Base-by-base conservation (phyloP, 1,140 invertebrate genomes). In the Euwallacea similis region DNA sequence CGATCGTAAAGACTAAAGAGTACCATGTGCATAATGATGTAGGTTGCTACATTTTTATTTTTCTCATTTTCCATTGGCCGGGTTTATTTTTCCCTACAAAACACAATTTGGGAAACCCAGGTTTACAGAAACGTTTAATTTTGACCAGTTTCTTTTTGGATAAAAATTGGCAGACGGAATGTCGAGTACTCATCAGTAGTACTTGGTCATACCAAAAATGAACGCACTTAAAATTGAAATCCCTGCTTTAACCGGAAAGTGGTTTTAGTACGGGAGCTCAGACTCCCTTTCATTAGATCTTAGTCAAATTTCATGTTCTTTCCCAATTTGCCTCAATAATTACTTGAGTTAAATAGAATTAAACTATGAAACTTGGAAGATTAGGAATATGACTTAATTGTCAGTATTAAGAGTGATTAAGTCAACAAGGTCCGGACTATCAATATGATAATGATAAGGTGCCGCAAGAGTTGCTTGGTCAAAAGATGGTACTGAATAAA, bases 131-230 rank as follows among this genome's bases (percentile, higher is more conserved):
- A 63, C 11, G 13, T 63, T 63, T n/a, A 60, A 54, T 66, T 66
- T 66, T 15, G 43, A 46, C 65, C 65, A 44, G 53, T 58, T 66
- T 66, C 21, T 33, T 64, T 66, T 44, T 41, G 42, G 42, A 42
- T n/a, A 66, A 58, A 54, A 65, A 54, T 65, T 33, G 21, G 53
- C 65, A 58, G 65, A 58, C 65, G 21, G 65, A 41, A 65, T 65
- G 47, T 56, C 54, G 65, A 66, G 54, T 66, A 58, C 54, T 66
- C 65, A 66, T 66, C 65, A 66, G 65, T 66, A 58, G 54, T 55
- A 66, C 65, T 56, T 66, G 65, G 65, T 66, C 65, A 66, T 66
- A 66, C 65, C 65, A 66, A 66, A 66, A 66, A 58, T 56, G 65
- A 66, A 66, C 42, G 42, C 65, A 66, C 54, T 58, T 56, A 42